phyloP scores from a whole-genome alignment of 2,113 vertebrate species.

The Oxyruncus cristatus region DNA sequence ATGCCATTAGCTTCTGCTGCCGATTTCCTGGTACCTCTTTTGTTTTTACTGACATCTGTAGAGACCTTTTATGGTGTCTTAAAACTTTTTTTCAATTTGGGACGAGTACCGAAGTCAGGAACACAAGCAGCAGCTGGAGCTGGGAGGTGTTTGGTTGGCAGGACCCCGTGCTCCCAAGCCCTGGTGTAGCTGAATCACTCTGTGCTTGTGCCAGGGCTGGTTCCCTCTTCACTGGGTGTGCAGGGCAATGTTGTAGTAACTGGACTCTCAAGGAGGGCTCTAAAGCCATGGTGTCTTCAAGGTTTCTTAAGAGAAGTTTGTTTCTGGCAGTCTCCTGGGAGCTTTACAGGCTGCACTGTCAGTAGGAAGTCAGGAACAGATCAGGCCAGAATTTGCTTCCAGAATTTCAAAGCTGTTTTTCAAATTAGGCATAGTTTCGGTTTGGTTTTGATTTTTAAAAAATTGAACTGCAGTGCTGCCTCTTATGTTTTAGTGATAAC shows the following conservation, averaged over 20 bases:
- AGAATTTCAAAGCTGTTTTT: not conserved
- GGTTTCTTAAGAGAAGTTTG: not conserved
- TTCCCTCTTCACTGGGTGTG: not conserved
- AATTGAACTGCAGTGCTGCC: not conserved
- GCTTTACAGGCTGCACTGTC: not conserved
- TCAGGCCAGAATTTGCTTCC: not conserved
- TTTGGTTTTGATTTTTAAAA: not conserved
- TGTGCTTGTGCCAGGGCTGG: not conserved
- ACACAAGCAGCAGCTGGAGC: not conserved
- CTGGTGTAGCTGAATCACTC: not conserved
- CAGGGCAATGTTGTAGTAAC: not conserved
- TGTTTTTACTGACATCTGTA: not conserved
- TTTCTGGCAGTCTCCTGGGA: not conserved
- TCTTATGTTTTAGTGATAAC: not conserved
- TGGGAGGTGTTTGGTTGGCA: not conserved
- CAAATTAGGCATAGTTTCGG: not conserved
- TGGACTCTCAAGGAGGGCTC: not conserved
- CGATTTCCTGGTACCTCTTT: not conserved
- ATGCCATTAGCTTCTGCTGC: not conserved
- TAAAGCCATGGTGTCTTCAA: not conserved
- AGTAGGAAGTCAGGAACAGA: not conserved
- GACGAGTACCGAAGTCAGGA: not conserved
- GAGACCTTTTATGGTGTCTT: not conserved
- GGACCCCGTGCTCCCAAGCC: not conserved
- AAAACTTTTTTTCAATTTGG: not conserved